These are phyloP conservation scores for Peromyscus melanophrys DNA, from an alignment of 2,797 vertebrate genomes.

Conservation along the genomic window DNA sequence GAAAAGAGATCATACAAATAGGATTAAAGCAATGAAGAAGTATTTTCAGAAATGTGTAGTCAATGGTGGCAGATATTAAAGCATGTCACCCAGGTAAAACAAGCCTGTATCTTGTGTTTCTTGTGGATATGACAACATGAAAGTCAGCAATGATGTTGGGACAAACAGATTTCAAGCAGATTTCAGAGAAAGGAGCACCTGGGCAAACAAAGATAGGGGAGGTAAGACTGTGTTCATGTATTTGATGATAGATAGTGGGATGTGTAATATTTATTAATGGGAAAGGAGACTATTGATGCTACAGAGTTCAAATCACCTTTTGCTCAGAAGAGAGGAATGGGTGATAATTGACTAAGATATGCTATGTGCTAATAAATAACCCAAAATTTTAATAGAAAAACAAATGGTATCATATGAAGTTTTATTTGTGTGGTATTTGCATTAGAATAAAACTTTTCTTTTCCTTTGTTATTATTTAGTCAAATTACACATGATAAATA, in stretches of 20 bases:
- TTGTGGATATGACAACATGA: background rate
- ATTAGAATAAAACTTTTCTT: background rate
- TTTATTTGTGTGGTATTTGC: background rate
- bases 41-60: background rate
- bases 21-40: background rate
- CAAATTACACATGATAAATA: background rate
- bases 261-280: background rate
- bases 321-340: background rate
- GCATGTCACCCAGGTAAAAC: background rate
- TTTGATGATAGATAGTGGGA: background rate
- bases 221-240: background rate
- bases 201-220: background rate
- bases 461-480: background rate
- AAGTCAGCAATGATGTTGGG: background rate
- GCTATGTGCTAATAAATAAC: background rate
- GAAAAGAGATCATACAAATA: background rate
- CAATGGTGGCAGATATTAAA: background rate
- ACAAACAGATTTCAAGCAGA: background rate
- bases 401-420: background rate
- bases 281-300: background rate
- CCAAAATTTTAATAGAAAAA: background rate
- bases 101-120: background rate
- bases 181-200: background rate
- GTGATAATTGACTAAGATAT: background rate
- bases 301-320: background rate